These are phyloP conservation scores for Pantala flavescens DNA, from an alignment of 1,140 invertebrate genomes.

Conservation along the genomic window DNA sequence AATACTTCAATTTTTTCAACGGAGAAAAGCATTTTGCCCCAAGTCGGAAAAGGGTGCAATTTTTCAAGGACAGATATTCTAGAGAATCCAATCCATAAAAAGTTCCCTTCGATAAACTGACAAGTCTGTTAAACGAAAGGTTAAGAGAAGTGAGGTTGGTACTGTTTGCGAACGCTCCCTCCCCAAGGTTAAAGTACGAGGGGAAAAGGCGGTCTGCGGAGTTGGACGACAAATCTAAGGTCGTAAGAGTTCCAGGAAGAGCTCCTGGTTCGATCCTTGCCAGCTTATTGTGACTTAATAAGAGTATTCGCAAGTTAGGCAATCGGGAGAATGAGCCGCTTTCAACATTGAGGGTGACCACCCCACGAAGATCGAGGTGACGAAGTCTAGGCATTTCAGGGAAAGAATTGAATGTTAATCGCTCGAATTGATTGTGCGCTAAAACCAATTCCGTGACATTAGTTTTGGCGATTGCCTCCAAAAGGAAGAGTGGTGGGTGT, in stretches of 20 bases:
- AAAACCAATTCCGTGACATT: constrained; percentile 38
- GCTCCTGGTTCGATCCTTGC: constrained; percentile 36
- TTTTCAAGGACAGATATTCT: constrained; percentile 37
- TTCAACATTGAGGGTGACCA: constrained; percentile 31
- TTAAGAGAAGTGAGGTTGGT: constrained; percentile 32
- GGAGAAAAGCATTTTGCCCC: constrained; percentile 34
- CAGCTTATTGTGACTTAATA: constrained; percentile 39
- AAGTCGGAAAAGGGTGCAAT: constrained; percentile 38
- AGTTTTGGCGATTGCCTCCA: constrained; percentile 38
- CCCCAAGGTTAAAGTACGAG: constrained; percentile 29
- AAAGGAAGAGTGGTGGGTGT: constrained; percentile 32
- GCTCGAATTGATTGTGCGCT: constrained; percentile 42
- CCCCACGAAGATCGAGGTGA: constrained; percentile 37
- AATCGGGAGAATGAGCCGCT: constrained; percentile 34
- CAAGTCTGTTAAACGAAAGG: constrained; percentile 39
- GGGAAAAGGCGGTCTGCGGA: constrained; percentile 32
- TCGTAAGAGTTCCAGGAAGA: constrained; percentile 34
- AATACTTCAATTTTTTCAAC: constrained; percentile 34
- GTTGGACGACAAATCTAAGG: constrained; percentile 40
- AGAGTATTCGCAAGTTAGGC: constrained; percentile 37
- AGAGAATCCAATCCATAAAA: constrained; percentile 38
- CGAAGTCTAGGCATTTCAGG: constrained; percentile 40
- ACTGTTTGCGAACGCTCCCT: constrained; percentile 30
- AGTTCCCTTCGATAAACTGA: constrained; percentile 35
- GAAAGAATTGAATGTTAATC: constrained; percentile 36